Conservation (phyloP, 2,113 vertebrate genomes). For the Hydropotes inermis region DNA sequence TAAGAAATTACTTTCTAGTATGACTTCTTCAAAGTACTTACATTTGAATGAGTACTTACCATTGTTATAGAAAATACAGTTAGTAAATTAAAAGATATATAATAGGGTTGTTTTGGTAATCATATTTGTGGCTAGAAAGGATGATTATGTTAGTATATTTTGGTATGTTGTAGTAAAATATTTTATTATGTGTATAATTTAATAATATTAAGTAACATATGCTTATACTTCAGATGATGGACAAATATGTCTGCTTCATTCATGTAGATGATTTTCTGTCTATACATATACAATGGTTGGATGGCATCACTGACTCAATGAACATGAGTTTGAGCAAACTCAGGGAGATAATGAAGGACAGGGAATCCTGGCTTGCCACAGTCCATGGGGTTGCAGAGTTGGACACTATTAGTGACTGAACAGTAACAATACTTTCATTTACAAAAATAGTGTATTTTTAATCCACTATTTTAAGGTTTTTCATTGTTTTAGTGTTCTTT, state of each 20-base stretch:
- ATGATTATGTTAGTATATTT: background rate
- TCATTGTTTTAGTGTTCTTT: background rate
- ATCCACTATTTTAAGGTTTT: background rate
- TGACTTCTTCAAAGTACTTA: background rate
- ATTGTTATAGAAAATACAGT: background rate
- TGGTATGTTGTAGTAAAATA: background rate
- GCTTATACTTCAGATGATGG: background rate
- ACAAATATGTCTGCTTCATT: background rate
- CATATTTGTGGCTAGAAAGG: background rate
- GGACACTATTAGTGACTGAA: background rate
- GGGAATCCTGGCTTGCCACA: background rate
- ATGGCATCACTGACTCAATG: background rate
- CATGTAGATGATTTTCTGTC: background rate
- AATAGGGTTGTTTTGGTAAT: background rate
- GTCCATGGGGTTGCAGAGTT: background rate
- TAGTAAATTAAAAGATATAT: background rate
- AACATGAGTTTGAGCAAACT: background rate
- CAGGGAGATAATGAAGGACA: background rate
- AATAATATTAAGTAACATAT: background rate
- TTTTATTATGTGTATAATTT: background rate
- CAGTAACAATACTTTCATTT: background rate
- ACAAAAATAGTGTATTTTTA: background rate
- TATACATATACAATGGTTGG: background rate
- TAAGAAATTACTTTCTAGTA: background rate
- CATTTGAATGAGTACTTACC: background rate